Base-by-base conservation (phyloP, 2,113 vertebrate species). In the Glareola pratincola region DNA sequence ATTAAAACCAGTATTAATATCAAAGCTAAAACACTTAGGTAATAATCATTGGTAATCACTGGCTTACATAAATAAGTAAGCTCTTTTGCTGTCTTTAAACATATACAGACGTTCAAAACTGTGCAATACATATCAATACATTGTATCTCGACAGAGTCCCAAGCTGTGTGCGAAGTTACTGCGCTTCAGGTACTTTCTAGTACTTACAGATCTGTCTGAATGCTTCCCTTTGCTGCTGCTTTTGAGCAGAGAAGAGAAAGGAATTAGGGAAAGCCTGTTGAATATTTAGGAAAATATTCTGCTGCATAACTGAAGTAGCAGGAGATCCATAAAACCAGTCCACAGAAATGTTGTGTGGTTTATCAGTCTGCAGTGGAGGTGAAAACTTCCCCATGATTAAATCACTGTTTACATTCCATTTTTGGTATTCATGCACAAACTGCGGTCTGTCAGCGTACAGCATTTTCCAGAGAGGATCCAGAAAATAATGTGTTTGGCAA, bases 211-310 rank as follows among this genome's bases (percentile, higher is more conserved):
- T 74, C 13, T 82, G 37, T 69, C 53, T 79, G 69, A 96, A 67
- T 86, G 45, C 59, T 92, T 97, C 92, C 56, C 45, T 93, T 94
- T 81, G 37, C 41, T 93, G 82, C 14, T 93, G 78, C 68, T 78
- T 91, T 53, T 94, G 77, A 80, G 80, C 71, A 66, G 41, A 87
- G 14, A 84, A 88, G 48, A 77, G 43, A 59, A 92, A 13, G 2
- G 59, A 88, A 43, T 95, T 93, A 77, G 93, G 56, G 45, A 92
- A 82, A 43, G 36, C n/a, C 12, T 95, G 51, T 0, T 93, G 81
- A 77, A 90, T 68, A 91, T 80, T 91, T 72, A 96, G 66, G 67
- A 88, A 95, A 91, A 96, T 67, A 87, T 94, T 97, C 73, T 96
- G 92, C 82, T 95, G 85, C 66, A 27, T 86, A 67, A 77, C 37